Percentiles rank a stretch among this genome's conserved stretches.
phyloP scores from a whole-genome alignment of 2,797 vertebrate species.

The Poliocrania exsul region DNA sequence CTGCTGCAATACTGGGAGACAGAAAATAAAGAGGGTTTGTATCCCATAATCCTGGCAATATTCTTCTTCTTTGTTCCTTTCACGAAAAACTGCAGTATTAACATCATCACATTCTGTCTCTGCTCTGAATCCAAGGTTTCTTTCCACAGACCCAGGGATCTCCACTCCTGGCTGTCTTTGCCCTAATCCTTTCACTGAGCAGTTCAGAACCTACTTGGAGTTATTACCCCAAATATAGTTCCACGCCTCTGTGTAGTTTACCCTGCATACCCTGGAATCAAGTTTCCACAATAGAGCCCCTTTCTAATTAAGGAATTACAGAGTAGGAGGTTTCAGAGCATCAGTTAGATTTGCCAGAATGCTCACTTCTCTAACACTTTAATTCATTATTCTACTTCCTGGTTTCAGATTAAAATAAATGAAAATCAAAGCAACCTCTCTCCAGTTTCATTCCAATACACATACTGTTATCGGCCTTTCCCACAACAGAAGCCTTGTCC shows the following conservation, averaged over 20 bases:
- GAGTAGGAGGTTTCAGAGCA: neutral
- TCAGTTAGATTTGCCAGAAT: neutral
- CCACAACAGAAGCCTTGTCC: neutral
- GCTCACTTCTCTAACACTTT: neutral
- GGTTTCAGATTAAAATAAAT: neutral
- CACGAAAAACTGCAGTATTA: neutral
- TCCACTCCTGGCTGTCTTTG: neutral
- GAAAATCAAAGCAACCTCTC: neutral
- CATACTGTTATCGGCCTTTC: neutral
- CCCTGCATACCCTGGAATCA: neutral
- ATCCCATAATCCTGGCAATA: neutral
- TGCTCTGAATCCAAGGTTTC: neutral
- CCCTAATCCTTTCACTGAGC: neutral
- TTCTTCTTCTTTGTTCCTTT: neutral
- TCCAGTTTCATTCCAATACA: neutral
- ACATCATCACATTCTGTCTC: neutral
- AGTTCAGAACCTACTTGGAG: neutral
- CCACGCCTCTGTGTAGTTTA: neutral
- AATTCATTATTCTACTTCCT: neutral
- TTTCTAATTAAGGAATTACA: neutral
- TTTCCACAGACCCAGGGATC: neutral
- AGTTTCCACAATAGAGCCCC: neutral
- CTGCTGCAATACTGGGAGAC: neutral
- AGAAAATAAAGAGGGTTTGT: neutral
- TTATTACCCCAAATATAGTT: neutral